phyloP scores from a whole-genome alignment of 2,797 vertebrate genomes.

The Scarus forsteni region DNA sequence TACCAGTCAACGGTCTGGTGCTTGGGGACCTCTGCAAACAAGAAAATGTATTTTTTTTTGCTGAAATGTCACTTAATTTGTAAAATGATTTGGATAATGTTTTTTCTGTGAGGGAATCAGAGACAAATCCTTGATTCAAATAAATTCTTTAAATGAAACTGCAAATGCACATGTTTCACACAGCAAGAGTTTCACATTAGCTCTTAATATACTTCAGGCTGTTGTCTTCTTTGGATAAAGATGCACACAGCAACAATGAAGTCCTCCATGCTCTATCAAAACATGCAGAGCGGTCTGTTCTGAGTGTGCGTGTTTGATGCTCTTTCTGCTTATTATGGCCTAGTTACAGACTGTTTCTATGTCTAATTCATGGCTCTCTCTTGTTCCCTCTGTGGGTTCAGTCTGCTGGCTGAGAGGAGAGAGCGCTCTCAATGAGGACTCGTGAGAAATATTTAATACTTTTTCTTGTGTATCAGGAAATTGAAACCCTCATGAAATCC shows the following conservation, averaged over 20 bases:
- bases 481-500: conserved; percentile 13
- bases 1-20: no score
- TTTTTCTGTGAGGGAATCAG: no score
- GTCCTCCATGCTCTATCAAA: not conserved
- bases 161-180: no score
- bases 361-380: conserved; percentile 50
- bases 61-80: no score
- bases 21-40: no score
- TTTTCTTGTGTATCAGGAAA: conserved; percentile 17
- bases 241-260: not conserved
- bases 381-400: conserved; percentile 12
- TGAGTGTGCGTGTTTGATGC: conserved; percentile 1
- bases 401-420: conserved; percentile 3
- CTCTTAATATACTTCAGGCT: not conserved
- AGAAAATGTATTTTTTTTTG: no score
- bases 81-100: no score
- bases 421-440: conserved; percentile 6
- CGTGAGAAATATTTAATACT: conserved; percentile 24
- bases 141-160: no score
- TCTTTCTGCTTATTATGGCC: conserved; percentile 52
- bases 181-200: not conserved
- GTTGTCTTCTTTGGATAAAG: not conserved
- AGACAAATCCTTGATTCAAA: no score
- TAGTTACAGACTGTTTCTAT: conserved; percentile 51
- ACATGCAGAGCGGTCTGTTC: conserved; percentile 1